These are phyloP conservation scores for Automeris io DNA, from an alignment of 2,888 invertebrate species.

Conservation along the genomic window DNA sequence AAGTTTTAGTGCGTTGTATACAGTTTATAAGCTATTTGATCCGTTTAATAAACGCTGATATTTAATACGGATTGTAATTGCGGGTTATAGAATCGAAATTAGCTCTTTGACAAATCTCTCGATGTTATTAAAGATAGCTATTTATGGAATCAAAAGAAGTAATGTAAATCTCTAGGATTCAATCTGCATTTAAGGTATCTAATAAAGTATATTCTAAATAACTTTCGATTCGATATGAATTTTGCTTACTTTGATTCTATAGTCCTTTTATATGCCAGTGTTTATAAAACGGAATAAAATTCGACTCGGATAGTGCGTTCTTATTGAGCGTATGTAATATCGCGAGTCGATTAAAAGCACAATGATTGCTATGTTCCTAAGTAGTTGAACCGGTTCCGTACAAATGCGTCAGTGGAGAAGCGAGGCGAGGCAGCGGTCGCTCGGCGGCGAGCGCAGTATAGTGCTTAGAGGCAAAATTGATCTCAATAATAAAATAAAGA, in stretches of 20 bases:
- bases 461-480: constrained; percentile 68
- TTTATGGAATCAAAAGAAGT: too few relatives aligned
- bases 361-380: constrained; percentile 26
- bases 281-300: constrained; percentile 23
- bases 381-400: constrained; percentile 8
- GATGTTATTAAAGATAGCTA: too few relatives aligned
- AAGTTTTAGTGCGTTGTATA: background rate
- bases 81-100: too few relatives aligned
- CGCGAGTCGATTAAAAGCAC: constrained; percentile 11
- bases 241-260: too few relatives aligned
- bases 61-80: constrained; percentile 23
- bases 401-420: constrained; percentile 21
- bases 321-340: background rate
- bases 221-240: too few relatives aligned
- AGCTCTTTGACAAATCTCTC: too few relatives aligned
- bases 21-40: constrained; percentile 11
- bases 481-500: constrained; percentile 71
- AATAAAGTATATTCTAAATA: too few relatives aligned
- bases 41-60: constrained; percentile 22
- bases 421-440: constrained; percentile 21
- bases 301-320: background rate
- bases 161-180: too few relatives aligned
- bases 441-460: constrained; percentile 42
- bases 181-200: too few relatives aligned
- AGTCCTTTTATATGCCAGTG: constrained; percentile 19